Evolutionary conservation across 2,113 vertebrate species (phyloP).

Genomic region (Meleagris gallopavo): DNA sequence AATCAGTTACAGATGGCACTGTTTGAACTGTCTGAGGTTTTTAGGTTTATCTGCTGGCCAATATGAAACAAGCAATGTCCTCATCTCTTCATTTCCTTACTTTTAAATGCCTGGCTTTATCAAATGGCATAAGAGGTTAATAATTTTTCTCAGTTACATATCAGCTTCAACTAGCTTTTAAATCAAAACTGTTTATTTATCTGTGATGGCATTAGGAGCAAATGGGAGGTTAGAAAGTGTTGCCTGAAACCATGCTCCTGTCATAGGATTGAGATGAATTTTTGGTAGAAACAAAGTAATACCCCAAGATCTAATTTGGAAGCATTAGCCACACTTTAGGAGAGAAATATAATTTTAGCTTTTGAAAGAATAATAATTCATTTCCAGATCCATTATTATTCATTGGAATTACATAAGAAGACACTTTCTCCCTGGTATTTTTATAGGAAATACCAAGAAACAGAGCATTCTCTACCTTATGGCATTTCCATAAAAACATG

Average conservation of each 20-base stretch:
- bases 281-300: constrained; percentile 42
- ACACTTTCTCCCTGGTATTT: constrained; percentile 53
- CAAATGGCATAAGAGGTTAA: not conserved
- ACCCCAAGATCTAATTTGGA: constrained; percentile 40
- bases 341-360: constrained; percentile 10
- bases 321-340: constrained; percentile 49
- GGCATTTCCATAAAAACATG: constrained; percentile 49
- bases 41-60: not conserved
- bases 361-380: constrained; percentile 19
- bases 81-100: not conserved
- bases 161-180: not conserved
- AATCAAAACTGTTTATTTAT: not conserved
- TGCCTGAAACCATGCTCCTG: not conserved
- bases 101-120: not conserved
- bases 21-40: not conserved
- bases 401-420: constrained; percentile 42
- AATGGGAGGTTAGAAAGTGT: not conserved
- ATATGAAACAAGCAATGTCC: not conserved
- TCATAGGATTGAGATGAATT: constrained; percentile 20
- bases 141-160: not conserved
- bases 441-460: constrained; percentile 66
- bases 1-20: not conserved
- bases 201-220: not conserved
- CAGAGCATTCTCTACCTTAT: not conserved
- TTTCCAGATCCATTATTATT: constrained; percentile 40